Percentiles rank a stretch among this genome's conserved stretches.
phyloP scores from a whole-genome alignment of 2,797 vertebrate genomes.

The Tangara arthus region DNA sequence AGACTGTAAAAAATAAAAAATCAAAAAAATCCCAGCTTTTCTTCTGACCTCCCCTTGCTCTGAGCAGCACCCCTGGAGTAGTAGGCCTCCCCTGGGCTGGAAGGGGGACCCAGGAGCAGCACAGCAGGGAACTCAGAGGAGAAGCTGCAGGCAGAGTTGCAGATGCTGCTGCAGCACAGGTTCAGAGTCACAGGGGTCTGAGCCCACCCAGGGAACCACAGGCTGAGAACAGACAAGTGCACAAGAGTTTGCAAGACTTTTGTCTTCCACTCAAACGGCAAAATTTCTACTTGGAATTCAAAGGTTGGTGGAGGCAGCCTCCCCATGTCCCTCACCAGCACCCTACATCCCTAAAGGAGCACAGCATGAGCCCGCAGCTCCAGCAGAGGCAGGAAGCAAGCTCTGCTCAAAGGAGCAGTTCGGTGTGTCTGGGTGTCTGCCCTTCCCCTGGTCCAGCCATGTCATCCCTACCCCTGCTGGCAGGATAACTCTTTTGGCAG shows the following conservation, averaged over 20 bases:
- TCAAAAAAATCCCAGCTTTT: neutral
- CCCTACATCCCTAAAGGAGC: fast-evolving
- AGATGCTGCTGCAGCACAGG: neutral
- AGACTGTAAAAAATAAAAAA: neutral
- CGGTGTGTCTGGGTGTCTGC: fast-evolving
- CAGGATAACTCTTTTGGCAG: neutral
- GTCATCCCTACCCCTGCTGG: neutral
- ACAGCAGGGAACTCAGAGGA: neutral
- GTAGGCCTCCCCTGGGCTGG: neutral
- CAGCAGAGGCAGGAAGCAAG: neutral
- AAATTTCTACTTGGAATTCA: neutral
- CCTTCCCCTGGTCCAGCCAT: neutral
- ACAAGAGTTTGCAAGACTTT: neutral
- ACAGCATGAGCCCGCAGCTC: fast-evolving
- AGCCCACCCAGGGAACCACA: neutral
- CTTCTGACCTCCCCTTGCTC: neutral
- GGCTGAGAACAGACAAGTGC: neutral
- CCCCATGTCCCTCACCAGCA: fast-evolving
- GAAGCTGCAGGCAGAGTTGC: neutral
- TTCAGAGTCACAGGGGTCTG: fast-evolving
- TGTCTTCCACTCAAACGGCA: neutral
- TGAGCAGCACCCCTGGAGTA: fast-evolving
- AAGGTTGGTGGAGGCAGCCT: neutral
- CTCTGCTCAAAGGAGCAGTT: neutral
- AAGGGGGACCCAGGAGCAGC: neutral